Evolutionary conservation across 1,140 invertebrate genomes (phyloP), one percentile per base, ranked within the genome.

Genomic region (Streblospio benedicti): DNA sequence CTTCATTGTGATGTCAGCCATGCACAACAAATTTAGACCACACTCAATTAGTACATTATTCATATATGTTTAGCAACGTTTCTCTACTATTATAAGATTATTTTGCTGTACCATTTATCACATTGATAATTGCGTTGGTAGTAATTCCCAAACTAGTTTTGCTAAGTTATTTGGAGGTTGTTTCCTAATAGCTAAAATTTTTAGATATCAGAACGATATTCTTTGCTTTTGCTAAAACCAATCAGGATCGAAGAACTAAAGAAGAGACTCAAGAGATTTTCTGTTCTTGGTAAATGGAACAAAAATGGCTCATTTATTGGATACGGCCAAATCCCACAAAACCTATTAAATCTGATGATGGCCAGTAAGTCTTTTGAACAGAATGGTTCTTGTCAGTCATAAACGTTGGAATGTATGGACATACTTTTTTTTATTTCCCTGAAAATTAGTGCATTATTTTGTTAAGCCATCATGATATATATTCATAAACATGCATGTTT

Each of bases 231-330:
- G 12, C 16, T 31, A 25, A 31, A n/a, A 12, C 27, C 12, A 16
- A 14, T 49, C 9, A 23, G 23, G 9, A 28, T 3, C 18, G n/a
- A 51, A 51, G 4, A 70, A 68, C 66, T 49, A 52, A 59, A 30
- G 62, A 64, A 28, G 63, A 67, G 6, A 62, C 65, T 27, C 65
- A 64, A 51, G 64, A 60, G 14, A 82, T 96, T 1, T n/a, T n/a
- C n/a, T n/a, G 82, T 85, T 65, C 76, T 97, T 28, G 94, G 93
- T 0, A 81, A 80, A 63, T 97, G 93, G 79, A 80, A 91, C 63
- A n/a, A 82, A 85, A 68, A 76, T 84, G 32, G 85, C 86, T 47
- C 94, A 97, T 77, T 79, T 88, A 1, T 79, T 97, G 92, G 92
- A 80, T 96, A 12, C 78, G 83, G 28, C 77, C 83, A 33, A 87